Conservation (phyloP, 2,797 vertebrate species). For the Gallinago stenura region DNA sequence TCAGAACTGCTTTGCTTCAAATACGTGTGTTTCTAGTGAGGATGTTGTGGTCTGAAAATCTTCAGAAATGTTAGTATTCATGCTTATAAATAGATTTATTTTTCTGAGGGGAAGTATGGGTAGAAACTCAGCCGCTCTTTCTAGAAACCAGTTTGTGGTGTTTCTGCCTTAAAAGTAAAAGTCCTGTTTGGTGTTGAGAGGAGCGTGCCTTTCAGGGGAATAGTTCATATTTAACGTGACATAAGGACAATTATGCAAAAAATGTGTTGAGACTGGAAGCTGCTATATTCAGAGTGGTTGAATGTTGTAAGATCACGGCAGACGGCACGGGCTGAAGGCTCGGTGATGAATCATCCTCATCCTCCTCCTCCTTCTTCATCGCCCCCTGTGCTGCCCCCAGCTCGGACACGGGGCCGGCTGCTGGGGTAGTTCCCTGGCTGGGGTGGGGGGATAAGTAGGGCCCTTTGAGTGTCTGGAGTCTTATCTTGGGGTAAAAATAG, state of each 20-base stretch:
- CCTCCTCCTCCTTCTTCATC: not conserved
- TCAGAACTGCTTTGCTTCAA: not conserved
- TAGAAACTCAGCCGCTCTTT: not conserved
- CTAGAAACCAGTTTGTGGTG: not conserved
- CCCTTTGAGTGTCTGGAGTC: not conserved
- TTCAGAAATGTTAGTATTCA: not conserved
- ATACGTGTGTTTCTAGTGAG: rapidly evolving
- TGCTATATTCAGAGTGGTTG: not conserved
- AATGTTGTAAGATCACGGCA: not conserved
- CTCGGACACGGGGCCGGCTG: not conserved
- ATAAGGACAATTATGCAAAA: not conserved
- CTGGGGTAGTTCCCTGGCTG: not conserved
- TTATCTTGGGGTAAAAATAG: not conserved
- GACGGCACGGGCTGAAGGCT: not conserved
- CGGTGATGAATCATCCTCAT: not conserved
- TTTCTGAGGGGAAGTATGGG: not conserved
- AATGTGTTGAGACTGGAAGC: not conserved
- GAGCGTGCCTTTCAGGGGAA: not conserved
- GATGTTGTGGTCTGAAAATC: not conserved
- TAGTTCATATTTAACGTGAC: not conserved
- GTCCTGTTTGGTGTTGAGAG: rapidly evolving
- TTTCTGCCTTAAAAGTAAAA: not conserved
- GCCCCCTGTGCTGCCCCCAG: not conserved
- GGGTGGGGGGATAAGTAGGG: not conserved
- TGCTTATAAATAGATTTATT: not conserved